Base-by-base conservation (phyloP, 2,797 vertebrate genomes). In the Mus minutoides region DNA sequence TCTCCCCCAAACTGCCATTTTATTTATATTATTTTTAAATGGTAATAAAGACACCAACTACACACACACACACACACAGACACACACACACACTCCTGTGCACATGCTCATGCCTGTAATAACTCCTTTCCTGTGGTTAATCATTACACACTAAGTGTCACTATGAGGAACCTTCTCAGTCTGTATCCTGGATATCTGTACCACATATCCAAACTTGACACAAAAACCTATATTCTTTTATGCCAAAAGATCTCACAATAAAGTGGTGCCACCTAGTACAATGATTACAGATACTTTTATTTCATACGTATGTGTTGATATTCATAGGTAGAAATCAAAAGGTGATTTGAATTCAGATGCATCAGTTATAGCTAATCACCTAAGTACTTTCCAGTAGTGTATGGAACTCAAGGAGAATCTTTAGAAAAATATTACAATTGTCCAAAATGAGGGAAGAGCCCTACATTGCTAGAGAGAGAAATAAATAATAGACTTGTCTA, bases 161-260 rank as follows among this genome's bases (percentile, higher is more conserved):
- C 29, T 40, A 34, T 17, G 69, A 92, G 22, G 40, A 64, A 83
- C n/a, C 16, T 73, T 86, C 21, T 34, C 54, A 87, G 40, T 83
- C 79, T 9, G 91, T 31, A 83, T 29, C 31, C 26, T 14, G 40
- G 73, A 46, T 14, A 76, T 43, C 73, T 76, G 52, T 43, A 77
- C 17, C 40, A 58, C 62, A 77, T 54, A 73, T 29, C 19, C 37
- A 85, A 75, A 71, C 80, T 54, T 95, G 58, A 49, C 90, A 43
- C 26, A 85, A 94, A 93, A 54, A 91, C 31, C 43, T 80, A 11
- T 49, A 69, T 82, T 62, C 34, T 54, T 86, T 83, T 34, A 88
- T 13, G 9, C 60, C 92, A 89, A 52, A 19, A 80, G 14, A 56
- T 43, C 69, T 95, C 46, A 87, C 34, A 71, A 86, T 89, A 82